Percentiles rank a stretch among this genome's conserved stretches.
These are phyloP conservation scores for Pteria penguin DNA, from an alignment of 2,888 invertebrate genomes.

Conservation along the genomic window DNA sequence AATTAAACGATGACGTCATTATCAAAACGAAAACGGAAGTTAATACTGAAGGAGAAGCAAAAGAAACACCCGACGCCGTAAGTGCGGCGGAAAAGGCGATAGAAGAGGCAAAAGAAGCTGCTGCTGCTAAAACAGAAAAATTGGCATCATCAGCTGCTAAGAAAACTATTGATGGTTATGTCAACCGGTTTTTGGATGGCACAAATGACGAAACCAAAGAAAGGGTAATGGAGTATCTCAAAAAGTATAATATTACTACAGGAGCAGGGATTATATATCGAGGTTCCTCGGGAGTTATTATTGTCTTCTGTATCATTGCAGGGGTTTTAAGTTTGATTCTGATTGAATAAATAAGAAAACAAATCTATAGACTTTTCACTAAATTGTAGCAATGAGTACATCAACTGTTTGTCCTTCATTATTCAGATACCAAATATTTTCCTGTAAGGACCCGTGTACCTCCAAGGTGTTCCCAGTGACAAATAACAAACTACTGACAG, in stretches of 20 bases:
- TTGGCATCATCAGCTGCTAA: background rate
- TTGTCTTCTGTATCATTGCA: no score
- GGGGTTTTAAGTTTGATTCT: no score
- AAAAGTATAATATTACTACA: background rate
- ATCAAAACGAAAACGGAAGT: background rate
- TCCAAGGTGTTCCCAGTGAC: no score
- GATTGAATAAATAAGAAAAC: no score
- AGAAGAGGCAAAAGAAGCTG: background rate
- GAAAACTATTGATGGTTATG: background rate
- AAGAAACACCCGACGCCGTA: background rate
- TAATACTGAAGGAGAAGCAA: background rate
- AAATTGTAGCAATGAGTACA: no score
- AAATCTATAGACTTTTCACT: no score
- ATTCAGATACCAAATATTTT: no score
- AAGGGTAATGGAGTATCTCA: background rate
- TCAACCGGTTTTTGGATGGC: background rate
- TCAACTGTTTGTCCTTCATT: no score
- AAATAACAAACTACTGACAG: no score
- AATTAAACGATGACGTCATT: background rate
- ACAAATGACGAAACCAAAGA: background rate
- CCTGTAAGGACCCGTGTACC: no score
- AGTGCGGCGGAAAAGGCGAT: background rate
- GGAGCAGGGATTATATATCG: background rate
- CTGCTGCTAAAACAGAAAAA: background rate
- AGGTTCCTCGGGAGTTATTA: no score